Conservation (phyloP, 2,797 vertebrate genomes). For the Galaxias olidus region DNA sequence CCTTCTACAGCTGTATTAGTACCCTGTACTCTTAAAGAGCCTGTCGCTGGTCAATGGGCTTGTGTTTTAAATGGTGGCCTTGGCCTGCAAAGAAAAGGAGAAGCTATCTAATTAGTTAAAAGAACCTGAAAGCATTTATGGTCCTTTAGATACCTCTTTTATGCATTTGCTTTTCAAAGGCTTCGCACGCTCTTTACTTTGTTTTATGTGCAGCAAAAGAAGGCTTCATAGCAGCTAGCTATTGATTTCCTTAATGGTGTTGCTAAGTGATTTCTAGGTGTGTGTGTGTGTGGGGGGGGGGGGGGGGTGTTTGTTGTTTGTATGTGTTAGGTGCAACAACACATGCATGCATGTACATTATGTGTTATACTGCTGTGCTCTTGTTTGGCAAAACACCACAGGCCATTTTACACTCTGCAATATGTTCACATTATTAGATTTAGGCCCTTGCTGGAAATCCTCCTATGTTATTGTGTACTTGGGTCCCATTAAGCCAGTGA, state of each 20-base stretch:
- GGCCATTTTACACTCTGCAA: slow-evolving; percentile 16
- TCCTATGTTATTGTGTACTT: slow-evolving; percentile 20
- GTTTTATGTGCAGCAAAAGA: neutral
- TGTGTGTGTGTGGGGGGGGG: slow-evolving; percentile 9
- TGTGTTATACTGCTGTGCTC: too few relatives aligned
- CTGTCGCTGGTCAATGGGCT: neutral
- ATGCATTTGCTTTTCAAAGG: slow-evolving; percentile 12
- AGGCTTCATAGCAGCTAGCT: slow-evolving; percentile 31
- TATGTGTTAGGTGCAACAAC: neutral
- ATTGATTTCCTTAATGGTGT: slow-evolving; percentile 59
- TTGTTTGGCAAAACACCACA: slow-evolving; percentile 15
- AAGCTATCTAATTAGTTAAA: neutral
- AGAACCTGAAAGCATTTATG: neutral
- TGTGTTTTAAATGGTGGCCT: too few relatives aligned
- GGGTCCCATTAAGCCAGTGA: slow-evolving; percentile 16
- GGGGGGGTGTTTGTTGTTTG: slow-evolving; percentile 15
- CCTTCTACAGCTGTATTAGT: neutral
- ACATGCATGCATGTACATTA: too few relatives aligned
- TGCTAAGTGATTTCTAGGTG: slow-evolving; percentile 25
- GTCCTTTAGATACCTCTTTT: neutral
- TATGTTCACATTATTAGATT: slow-evolving; percentile 28
- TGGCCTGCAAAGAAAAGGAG: slow-evolving; percentile 48
- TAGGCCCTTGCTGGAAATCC: slow-evolving; percentile 20
- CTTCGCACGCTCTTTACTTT: slow-evolving; percentile 15
- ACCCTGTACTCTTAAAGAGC: neutral